Base-by-base conservation (phyloP, 1,140 invertebrate species). In the Wiebesia pumilae region DNA sequence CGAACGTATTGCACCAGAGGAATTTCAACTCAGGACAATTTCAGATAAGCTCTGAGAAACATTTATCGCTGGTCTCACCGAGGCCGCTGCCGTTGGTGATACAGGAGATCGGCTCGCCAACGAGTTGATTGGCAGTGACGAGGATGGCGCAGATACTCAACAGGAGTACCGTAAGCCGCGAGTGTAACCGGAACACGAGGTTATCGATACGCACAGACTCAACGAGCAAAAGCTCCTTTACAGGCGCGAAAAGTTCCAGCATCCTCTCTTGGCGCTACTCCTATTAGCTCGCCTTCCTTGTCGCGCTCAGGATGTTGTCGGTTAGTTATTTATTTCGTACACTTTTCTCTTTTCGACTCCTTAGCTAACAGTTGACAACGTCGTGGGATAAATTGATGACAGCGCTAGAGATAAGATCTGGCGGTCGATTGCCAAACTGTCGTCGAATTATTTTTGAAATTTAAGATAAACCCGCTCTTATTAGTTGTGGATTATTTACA, bases 31-130 rank as follows among this genome's bases (percentile, higher is more conserved):
- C 43, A 47, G 4, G 43, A 12, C 4, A 47, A 47, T 47, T 4
- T 7, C 12, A 12, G 12, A 47, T 7, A 47, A 47, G 12, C 12
- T 47, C 43, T 12, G 43, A 7, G 12, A 47, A 47, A 47, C 12
- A 47, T 47, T 47, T 47, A 12, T 19, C 7, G 51, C 16, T 10
- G 58, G 35, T 19, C 89, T 81, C 90, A 92, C 90, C 91, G 84
- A 91, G 90, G 75, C 89, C 71, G 24, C 43, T 86, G 58, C 78
- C 87, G 83, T 91, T 90, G 79, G 90, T 89, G 78, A 93, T 92
- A 87, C 93, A 94, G 85, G 91, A 90, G 83, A 95, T 95, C 71
- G 95, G 95, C 87, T 95, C 94, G 35, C 95, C 95, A 84, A 94
- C 91, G 88, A 93, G 94, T 86, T 94, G 94, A 88, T 94, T 93